Evolutionary conservation across 2,888 invertebrate species (phyloP).

Genomic region (Cynaeus angustus): DNA sequence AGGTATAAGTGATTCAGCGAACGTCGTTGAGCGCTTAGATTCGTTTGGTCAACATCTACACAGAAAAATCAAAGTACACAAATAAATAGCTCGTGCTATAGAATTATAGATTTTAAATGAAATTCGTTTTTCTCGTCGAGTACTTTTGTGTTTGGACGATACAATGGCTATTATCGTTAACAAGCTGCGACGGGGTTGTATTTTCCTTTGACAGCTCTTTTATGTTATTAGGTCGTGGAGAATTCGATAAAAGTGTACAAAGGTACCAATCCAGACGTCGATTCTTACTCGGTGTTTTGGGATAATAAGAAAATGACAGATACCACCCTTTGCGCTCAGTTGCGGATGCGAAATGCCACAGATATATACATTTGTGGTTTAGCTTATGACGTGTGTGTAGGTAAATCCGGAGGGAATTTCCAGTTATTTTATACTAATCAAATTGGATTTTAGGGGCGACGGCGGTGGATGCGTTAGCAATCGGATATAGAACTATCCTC

Average conservation of each 20-base stretch:
- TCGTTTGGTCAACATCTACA: no score
- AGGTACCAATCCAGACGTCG: conserved; percentile 95
- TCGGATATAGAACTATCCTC: conserved; percentile 91
- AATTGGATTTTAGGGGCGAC: conserved; percentile 78
- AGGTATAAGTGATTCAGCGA: no score
- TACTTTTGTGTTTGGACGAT: no score
- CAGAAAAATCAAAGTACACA: no score
- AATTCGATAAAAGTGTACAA: conserved; percentile 89
- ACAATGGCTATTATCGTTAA: background rate
- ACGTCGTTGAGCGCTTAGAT: no score
- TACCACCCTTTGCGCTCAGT: conserved; percentile 87
- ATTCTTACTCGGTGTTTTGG: conserved; percentile 99
- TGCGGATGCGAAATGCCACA: conserved; percentile 86
- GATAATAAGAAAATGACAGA: conserved; percentile 95
- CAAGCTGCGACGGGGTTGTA: conserved; percentile 20
- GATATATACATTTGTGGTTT: conserved; percentile 96
- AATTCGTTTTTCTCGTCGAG: no score
- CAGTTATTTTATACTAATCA: conserved; percentile 25
- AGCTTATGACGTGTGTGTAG: conserved; percentile 97
- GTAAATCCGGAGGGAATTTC: conserved; percentile 69
- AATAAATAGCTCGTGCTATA: no score
- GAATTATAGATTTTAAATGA: no score
- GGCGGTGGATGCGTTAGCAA: conserved; percentile 90
- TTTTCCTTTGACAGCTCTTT: conserved; percentile 15
- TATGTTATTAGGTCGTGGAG: conserved; percentile 77